Percentiles rank a stretch among this genome's conserved stretches.
Conservation (phyloP, 2,797 vertebrate genomes). For the Sebastes jordani region DNA sequence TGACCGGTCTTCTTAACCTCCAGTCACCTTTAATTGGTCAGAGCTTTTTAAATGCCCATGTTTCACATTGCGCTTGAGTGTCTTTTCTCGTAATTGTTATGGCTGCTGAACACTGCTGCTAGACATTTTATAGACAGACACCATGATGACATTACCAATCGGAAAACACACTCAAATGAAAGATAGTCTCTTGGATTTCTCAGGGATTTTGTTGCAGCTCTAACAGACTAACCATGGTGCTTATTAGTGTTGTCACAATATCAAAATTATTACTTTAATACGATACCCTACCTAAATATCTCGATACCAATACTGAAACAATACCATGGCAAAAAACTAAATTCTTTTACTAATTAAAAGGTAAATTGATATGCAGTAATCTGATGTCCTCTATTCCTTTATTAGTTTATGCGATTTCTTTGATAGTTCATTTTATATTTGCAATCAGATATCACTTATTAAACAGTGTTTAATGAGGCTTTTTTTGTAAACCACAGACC, state of each 20-base stretch:
- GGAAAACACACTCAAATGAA: not conserved
- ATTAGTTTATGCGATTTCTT: no score
- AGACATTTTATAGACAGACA: constrained; percentile 2
- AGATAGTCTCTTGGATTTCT: not conserved
- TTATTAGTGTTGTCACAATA: not conserved
- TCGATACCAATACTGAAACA: no score
- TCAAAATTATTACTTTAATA: no score
- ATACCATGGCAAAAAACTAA: no score
- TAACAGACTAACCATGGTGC: not conserved
- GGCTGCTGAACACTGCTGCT: constrained; percentile 12
- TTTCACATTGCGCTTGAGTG: not conserved
- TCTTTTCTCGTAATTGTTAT: constrained; percentile 24
- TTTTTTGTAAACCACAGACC: no score
- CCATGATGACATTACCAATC: not conserved
- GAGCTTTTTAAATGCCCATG: constrained; percentile 25
- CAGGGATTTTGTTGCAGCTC: not conserved
- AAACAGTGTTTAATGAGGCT: no score
- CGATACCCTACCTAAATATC: no score
- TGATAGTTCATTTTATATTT: no score
- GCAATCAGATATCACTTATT: no score
- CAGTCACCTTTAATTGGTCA: constrained; percentile 69
- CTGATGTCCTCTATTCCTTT: no score
- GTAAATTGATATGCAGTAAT: no score
- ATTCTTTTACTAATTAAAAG: no score
- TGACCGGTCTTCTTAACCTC: constrained; percentile 60